Evolutionary conservation across 1,140 invertebrate genomes (phyloP), one percentile per base, ranked within the genome.

Genomic region (Cephus cinctus): DNA sequence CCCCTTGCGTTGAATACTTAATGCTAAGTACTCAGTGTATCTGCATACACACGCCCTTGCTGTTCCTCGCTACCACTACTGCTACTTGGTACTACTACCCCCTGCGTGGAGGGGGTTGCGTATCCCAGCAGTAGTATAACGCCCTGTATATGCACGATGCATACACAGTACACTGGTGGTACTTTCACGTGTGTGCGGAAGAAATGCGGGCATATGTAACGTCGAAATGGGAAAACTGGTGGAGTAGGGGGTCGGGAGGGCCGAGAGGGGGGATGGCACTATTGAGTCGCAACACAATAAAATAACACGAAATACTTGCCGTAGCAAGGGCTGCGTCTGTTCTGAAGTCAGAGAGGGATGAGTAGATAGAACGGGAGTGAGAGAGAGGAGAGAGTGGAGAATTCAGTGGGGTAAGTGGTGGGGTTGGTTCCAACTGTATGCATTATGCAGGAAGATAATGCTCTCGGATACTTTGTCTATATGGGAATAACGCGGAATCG

Each of bases 371-470:
- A 45, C 44, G 41, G 51, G 56, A 56, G 56, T 35, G 43, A 50
- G 58, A 56, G 58, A 58, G 56, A 36, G 43, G 52, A 47, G 42
- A 54, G 47, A 47, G 38, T 44, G 41, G 45, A 42, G 39, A 32
- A 41, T 15, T 16, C 50, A 40, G 36, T 40, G 43, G 42, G 43
- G 47, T 9, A 34, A 19, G 22, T 43, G 31, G 47, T 38, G 47
- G 52, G 52, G 52, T 52, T 47, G 52, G 50, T 23, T 47, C 51
- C 53, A 50, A 20, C 51, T 62, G 65, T 66, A 69, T 76, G 72
- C 74, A 75, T 76, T 75, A 77, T 77, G 74, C 70, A 77, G 64
- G 74, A 75, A 72, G 72, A 77, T 77, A 75, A 77, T 77, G 67
- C 72, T 71, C 69, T 63, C 59, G 64, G 62, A 75, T 75, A 74